Evolutionary conservation across 2,113 vertebrate genomes (phyloP).

Genomic region (Rhombomys opimus): DNA sequence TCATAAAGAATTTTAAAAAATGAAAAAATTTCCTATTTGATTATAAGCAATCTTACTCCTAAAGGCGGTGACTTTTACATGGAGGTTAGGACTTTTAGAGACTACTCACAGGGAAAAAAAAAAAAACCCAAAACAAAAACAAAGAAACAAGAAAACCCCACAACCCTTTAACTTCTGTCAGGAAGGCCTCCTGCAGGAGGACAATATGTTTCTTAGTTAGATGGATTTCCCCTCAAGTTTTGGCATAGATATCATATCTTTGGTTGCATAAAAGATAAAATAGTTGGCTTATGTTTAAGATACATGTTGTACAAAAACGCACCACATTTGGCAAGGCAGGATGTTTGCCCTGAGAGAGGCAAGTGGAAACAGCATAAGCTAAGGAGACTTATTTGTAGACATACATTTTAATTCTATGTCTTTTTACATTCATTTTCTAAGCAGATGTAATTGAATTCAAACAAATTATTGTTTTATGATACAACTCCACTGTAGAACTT

Average conservation of each 20-base stretch:
- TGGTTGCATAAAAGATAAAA: slow-evolving; percentile 25
- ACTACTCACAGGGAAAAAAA: background rate
- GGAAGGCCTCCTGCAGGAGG: background rate
- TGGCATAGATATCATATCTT: background rate
- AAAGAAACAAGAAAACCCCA: background rate
- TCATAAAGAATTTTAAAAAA: too few relatives aligned
- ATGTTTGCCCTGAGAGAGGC: background rate
- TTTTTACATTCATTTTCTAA: slow-evolving; percentile 48
- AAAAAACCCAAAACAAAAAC: too few relatives aligned
- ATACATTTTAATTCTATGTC: background rate
- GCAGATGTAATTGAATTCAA: background rate
- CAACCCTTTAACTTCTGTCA: background rate
- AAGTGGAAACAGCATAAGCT: background rate
- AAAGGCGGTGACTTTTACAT: background rate
- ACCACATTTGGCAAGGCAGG: background rate
- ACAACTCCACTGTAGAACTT: background rate
- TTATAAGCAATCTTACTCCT: background rate
- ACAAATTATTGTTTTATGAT: slow-evolving; percentile 22
- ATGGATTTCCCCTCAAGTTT: background rate
- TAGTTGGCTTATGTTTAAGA: slow-evolving; percentile 21
- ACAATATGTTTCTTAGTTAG: background rate
- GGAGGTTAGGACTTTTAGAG: slow-evolving; percentile 12
- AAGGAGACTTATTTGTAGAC: background rate
- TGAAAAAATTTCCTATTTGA: background rate
- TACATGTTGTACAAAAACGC: background rate